A percentile compares a stretch with the other conserved stretches of the same genome.
These are phyloP conservation scores for Shinisaurus crocodilurus DNA, from an alignment of 2,113 vertebrate genomes.

Conservation along the genomic window DNA sequence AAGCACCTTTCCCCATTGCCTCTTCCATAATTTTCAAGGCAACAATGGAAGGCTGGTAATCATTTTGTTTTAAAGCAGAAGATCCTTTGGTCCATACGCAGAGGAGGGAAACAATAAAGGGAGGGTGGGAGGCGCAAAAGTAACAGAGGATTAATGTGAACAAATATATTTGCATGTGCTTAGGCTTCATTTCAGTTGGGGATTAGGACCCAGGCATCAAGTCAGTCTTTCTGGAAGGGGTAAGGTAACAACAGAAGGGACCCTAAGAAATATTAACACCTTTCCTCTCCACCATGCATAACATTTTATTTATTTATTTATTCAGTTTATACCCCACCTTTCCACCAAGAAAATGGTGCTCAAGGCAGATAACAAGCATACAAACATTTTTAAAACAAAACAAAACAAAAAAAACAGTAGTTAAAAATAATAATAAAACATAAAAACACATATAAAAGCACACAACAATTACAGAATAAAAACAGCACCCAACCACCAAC, in stretches of 20 bases:
- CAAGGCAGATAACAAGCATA: too few relatives aligned
- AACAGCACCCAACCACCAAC: too few relatives aligned
- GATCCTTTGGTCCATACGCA: not conserved
- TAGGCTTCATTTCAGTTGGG: not conserved
- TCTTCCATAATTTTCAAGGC: not conserved
- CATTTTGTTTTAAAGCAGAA: not conserved
- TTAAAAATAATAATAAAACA: too few relatives aligned
- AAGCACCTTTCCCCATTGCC: not conserved
- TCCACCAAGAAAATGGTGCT: too few relatives aligned
- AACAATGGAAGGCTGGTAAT: not conserved
- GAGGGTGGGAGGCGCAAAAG: not conserved
- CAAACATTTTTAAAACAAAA: too few relatives aligned
- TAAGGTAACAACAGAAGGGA: not conserved
- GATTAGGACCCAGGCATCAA: not conserved
- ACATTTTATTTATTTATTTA: not conserved
- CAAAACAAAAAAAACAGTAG: too few relatives aligned
- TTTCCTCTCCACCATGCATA: slow-evolving; percentile 12
- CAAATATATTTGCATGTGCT: not conserved
- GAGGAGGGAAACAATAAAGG: not conserved
- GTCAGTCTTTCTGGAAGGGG: not conserved
- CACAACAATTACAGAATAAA: too few relatives aligned
- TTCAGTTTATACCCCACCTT: too few relatives aligned
- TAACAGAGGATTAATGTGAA: not conserved
- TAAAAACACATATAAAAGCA: too few relatives aligned
- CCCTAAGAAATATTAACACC: not conserved